Evolutionary conservation across 2,888 invertebrate genomes (phyloP).

Genomic region (Corythucha ciliata): DNA sequence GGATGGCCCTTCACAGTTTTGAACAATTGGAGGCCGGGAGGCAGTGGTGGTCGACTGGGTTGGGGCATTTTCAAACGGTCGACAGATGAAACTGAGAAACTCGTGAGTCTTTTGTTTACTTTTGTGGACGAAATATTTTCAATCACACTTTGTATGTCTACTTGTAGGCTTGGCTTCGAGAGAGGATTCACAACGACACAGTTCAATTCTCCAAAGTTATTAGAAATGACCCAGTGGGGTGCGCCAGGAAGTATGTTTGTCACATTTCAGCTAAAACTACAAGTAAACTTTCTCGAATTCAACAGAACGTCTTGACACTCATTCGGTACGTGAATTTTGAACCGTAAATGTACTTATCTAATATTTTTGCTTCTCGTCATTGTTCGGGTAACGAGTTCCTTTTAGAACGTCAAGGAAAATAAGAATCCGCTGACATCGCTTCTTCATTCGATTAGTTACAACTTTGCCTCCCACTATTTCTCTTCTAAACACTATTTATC

Average conservation of each 20-base stretch:
- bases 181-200: slow-evolving; percentile 24
- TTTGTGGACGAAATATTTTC: too few relatives aligned
- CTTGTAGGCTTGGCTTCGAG: slow-evolving; percentile 22
- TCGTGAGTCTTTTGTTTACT: too few relatives aligned
- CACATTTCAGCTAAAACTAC: slow-evolving; percentile 41
- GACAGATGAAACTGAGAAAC: slow-evolving; percentile 24
- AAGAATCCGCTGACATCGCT: too few relatives aligned
- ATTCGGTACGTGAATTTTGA: too few relatives aligned
- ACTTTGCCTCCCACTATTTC: too few relatives aligned
- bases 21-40: slow-evolving; percentile 34
- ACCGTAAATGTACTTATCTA: too few relatives aligned
- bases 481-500: too few relatives aligned
- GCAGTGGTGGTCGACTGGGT: slow-evolving; percentile 16
- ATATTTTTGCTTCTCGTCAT: too few relatives aligned
- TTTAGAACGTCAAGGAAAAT: too few relatives aligned
- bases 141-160: too few relatives aligned
- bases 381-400: too few relatives aligned
- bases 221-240: slow-evolving; percentile 43
- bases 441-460: too few relatives aligned
- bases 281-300: slow-evolving; percentile 37
- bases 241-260: slow-evolving; percentile 44
- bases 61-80: slow-evolving; percentile 34
- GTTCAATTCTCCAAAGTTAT: slow-evolving; percentile 32
- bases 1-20: slow-evolving; percentile 36
- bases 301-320: slow-evolving; percentile 37